Evolutionary conservation across 1,140 invertebrate genomes (phyloP).

Genomic region (Branchinecta lynchi): DNA sequence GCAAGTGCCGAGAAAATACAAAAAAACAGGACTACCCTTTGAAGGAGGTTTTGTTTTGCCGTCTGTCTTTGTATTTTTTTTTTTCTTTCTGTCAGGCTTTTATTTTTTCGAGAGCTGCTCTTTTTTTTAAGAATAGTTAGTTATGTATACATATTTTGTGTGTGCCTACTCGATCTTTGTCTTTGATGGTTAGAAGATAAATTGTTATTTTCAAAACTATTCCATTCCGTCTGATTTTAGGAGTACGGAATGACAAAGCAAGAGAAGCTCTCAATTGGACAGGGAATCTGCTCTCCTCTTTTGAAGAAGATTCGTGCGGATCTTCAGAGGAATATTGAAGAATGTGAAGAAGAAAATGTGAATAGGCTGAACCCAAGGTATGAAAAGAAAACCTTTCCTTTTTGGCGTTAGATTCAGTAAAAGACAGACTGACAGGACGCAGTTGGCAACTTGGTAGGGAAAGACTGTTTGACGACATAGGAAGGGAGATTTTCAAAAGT

Average conservation of each 20-base stretch:
- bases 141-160: neutral
- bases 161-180: conserved; percentile 12
- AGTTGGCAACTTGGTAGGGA: too few species aligned
- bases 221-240: conserved; percentile 33
- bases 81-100: too few species aligned
- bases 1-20: too few species aligned
- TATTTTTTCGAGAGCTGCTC: too few species aligned
- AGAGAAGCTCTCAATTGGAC: conserved; percentile 91
- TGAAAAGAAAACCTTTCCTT: neutral
- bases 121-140: conserved; percentile 11
- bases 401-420: too few species aligned
- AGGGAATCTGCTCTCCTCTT: conserved; percentile 92
- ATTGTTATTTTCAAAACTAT: neutral
- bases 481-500: too few species aligned
- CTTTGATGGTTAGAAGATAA: conserved; percentile 16
- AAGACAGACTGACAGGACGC: too few species aligned
- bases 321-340: conserved; percentile 80
- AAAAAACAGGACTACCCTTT: too few species aligned
- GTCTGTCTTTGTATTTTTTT: too few species aligned
- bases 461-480: too few species aligned
- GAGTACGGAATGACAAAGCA: conserved; percentile 92
- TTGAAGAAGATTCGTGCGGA: conserved; percentile 92
- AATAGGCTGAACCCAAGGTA: conserved; percentile 88
- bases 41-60: too few species aligned
- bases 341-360: conserved; percentile 69